Conservation (phyloP, 2,888 invertebrate species). For the Leptothorax acervorum region DNA sequence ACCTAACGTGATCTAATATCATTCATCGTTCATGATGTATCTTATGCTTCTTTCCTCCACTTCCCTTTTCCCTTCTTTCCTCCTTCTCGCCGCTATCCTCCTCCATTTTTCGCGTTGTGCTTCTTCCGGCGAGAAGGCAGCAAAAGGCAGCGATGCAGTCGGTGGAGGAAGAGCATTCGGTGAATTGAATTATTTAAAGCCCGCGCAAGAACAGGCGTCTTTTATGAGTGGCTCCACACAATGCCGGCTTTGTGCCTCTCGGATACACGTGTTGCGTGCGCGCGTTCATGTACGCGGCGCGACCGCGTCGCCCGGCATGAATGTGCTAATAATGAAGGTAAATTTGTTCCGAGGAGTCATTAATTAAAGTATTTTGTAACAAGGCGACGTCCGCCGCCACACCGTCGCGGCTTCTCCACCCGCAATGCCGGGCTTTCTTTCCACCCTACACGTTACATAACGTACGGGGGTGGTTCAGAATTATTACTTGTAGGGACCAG, state of each 20-base stretch:
- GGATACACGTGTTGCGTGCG: constrained; percentile 76
- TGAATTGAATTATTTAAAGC: constrained; percentile 85
- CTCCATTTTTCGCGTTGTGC: constrained; percentile 48
- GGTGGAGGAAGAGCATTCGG: constrained; percentile 79
- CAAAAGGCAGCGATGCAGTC: constrained; percentile 68
- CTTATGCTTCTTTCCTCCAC: constrained; percentile 33
- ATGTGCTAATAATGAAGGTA: constrained; percentile 85
- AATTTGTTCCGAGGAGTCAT: constrained; percentile 84
- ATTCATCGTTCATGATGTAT: constrained; percentile 22
- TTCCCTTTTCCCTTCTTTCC: background rate
- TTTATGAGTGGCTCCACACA: constrained; percentile 82
- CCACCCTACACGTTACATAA: constrained; percentile 44
- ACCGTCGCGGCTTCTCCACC: constrained; percentile 47
- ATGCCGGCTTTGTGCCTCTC: constrained; percentile 82
- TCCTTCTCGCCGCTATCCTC: constrained; percentile 13
- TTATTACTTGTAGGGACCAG: background rate
- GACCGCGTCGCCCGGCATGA: constrained; percentile 73
- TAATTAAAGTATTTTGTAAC: constrained; percentile 84
- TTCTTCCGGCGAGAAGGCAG: constrained; percentile 64
- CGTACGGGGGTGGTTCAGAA: constrained; percentile 4
- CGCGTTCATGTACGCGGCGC: constrained; percentile 64
- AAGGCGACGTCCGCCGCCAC: constrained; percentile 71
- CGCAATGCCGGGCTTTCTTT: constrained; percentile 64
- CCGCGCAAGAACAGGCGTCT: constrained; percentile 81
- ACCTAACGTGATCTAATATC: constrained; percentile 1